These are phyloP conservation scores for Eupithecia centaureata DNA, from an alignment of 2,888 invertebrate species.

Conservation along the genomic window DNA sequence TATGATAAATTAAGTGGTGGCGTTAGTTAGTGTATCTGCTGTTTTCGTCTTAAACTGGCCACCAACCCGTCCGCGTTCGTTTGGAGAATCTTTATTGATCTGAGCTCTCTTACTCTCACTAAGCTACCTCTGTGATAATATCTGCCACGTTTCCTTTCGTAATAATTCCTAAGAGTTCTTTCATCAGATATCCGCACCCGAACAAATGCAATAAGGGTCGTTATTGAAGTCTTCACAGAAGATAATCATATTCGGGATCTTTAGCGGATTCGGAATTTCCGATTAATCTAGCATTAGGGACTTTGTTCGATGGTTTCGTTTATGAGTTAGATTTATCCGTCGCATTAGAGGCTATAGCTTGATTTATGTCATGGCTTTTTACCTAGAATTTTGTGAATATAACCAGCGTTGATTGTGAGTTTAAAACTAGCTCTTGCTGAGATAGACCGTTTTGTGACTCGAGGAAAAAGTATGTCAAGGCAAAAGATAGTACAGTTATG, in stretches of 20 bases:
- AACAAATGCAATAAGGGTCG: conserved; percentile 5
- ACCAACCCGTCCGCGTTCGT: too few species aligned
- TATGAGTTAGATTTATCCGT: neutral
- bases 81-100: too few species aligned
- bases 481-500: too few species aligned
- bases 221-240: conserved; percentile 13
- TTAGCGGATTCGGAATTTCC: conserved; percentile 6
- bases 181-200: neutral
- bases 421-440: too few species aligned
- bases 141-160: neutral
- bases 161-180: neutral
- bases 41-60: too few species aligned
- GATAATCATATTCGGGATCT: conserved; percentile 18
- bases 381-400: too few species aligned
- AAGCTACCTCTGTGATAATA: neutral
- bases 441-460: too few species aligned
- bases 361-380: neutral
- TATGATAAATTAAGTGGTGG: too few species aligned
- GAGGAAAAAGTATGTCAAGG: too few species aligned
- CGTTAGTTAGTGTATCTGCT: too few species aligned
- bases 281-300: conserved; percentile 26
- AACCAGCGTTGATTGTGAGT: too few species aligned
- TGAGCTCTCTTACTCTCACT: too few species aligned
- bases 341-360: neutral
- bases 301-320: conserved; percentile 14